phyloP scores from a whole-genome alignment of 2,888 invertebrate species.

The Augiades crinisus region DNA sequence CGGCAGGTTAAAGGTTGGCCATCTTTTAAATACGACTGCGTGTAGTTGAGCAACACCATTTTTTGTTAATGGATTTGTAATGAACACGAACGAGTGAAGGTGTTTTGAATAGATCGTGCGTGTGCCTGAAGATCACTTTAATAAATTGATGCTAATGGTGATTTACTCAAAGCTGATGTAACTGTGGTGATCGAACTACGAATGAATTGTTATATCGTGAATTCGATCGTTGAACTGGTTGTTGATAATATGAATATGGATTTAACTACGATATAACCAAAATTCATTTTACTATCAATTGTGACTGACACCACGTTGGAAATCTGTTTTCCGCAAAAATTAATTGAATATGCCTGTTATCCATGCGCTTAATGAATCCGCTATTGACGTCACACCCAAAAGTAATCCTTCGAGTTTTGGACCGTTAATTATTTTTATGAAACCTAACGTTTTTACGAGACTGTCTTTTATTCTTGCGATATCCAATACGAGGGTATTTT shows the following conservation, averaged over 20 bases:
- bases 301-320: constrained; percentile 1
- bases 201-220: not conserved
- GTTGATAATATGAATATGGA: not conserved
- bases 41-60: constrained; percentile 53
- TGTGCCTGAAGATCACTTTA: constrained; percentile 1
- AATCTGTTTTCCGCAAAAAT: constrained; percentile 16
- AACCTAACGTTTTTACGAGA: constrained; percentile 43
- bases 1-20: constrained; percentile 68
- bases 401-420: constrained; percentile 34
- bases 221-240: not conserved
- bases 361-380: constrained; percentile 23
- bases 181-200: too few species aligned
- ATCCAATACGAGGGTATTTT: constrained; percentile 50
- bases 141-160: constrained; percentile 12
- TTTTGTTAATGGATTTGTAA: constrained; percentile 69
- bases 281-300: constrained; percentile 13
- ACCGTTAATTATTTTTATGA: constrained; percentile 44
- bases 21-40: constrained; percentile 52
- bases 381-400: constrained; percentile 23
- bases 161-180: constrained; percentile 6
- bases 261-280: not conserved
- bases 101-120: constrained; percentile 38
- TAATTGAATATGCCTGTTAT: constrained; percentile 25
- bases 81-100: constrained; percentile 40
- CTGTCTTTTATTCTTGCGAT: constrained; percentile 49